These are phyloP conservation scores for Protobothrops flavoviridis DNA, from an alignment of 2,113 vertebrate genomes.

Conservation along the genomic window DNA sequence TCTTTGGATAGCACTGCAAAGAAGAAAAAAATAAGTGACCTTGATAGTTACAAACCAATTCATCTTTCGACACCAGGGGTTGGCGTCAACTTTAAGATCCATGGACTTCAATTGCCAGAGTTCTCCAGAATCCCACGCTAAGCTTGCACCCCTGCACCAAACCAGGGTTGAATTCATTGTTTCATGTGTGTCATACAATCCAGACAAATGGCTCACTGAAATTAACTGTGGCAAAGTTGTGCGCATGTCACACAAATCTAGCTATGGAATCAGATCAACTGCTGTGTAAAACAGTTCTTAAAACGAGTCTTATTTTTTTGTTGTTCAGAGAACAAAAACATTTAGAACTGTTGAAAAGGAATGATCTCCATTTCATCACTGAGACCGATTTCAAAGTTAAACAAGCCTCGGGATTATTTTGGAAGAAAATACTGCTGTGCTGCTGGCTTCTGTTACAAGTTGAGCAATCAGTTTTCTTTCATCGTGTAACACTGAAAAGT, in stretches of 20 bases:
- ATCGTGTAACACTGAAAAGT: rapidly evolving
- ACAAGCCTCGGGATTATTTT: not conserved
- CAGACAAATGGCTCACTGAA: not conserved
- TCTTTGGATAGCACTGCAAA: not conserved
- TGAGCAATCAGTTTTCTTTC: constrained; percentile 4
- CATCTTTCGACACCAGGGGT: not conserved
- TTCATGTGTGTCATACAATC: not conserved
- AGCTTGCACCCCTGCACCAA: not conserved
- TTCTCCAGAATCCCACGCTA: not conserved
- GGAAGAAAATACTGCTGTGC: not conserved
- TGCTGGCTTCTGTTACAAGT: not conserved
- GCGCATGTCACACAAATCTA: not conserved
- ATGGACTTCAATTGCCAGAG: not conserved
- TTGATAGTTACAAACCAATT: not conserved
- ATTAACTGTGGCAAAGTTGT: not conserved
- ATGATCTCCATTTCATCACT: not conserved
- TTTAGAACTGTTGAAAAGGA: not conserved
- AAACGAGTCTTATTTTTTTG: not conserved
- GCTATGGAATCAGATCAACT: not conserved
- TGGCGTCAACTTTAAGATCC: not conserved
- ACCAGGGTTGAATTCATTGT: not conserved
- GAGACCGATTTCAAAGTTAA: not conserved
- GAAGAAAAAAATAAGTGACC: not conserved
- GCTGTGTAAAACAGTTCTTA: not conserved
- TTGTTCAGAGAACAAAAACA: not conserved